Evolutionary conservation across 2,888 invertebrate genomes (phyloP).

Genomic region (Sialis lutaria): DNA sequence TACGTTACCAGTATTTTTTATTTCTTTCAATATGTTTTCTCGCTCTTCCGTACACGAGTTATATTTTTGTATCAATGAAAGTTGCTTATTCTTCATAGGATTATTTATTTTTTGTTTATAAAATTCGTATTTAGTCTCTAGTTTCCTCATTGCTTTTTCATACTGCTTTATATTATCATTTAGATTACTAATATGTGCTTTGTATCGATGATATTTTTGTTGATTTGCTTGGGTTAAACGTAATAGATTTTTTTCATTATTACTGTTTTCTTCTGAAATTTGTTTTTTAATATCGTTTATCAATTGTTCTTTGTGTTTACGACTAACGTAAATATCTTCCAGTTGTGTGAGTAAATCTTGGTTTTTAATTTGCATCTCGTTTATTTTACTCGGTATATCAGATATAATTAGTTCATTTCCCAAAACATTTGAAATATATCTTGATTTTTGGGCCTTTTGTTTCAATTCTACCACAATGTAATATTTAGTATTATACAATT

Average conservation of each 20-base stretch:
- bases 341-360: slow-evolving; percentile 2
- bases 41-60: not conserved
- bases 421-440: not conserved
- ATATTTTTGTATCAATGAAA: slow-evolving; percentile 1
- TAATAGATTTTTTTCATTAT: too few species aligned
- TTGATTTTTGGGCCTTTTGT: not conserved
- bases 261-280: not conserved
- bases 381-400: not conserved
- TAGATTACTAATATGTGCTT: not conserved
- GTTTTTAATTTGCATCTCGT: not conserved
- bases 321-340: slow-evolving; percentile 3
- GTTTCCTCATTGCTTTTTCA: too few species aligned
- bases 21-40: not conserved
- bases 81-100: not conserved
- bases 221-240: too few species aligned
- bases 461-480: not conserved
- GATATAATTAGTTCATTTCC: not conserved
- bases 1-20: not conserved
- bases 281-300: not conserved
- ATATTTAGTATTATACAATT: not conserved
- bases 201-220: too few species aligned
- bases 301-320: slow-evolving; percentile 2
- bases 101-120: too few species aligned
- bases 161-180: not conserved
- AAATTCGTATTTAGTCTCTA: too few species aligned